A percentile compares a stretch with the other conserved stretches of the same genome.
phyloP scores from a whole-genome alignment of 92 coral and sea anemone genomes.

The Paramuricea clavata region DNA sequence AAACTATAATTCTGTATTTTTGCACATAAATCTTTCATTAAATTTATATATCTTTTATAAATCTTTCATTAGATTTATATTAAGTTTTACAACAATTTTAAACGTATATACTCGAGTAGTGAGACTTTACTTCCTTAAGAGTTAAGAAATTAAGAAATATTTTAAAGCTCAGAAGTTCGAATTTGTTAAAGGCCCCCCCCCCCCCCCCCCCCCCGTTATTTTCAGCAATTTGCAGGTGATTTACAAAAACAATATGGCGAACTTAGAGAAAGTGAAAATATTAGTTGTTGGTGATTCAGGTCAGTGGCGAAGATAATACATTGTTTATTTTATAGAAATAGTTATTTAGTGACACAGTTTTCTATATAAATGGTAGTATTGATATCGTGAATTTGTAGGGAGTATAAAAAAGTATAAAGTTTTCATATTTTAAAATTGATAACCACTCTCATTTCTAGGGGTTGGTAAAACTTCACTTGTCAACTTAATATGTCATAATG shows the following conservation, averaged over 20 bases:
- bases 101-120: neutral
- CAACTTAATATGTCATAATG: conserved; percentile 91
- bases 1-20: too few relatives aligned
- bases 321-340: neutral
- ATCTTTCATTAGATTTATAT: too few relatives aligned
- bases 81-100: neutral
- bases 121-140: conserved; percentile 65
- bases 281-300: conserved; percentile 97
- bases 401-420: neutral
- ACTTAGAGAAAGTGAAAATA: conserved; percentile 88
- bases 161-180: too few relatives aligned
- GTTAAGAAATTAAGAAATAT: too few relatives aligned
- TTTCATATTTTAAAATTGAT: too few relatives aligned
- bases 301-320: neutral
- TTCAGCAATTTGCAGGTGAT: neutral
- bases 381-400: neutral
- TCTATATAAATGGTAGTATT: too few relatives aligned
- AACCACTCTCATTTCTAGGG: conserved; percentile 42
- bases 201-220: conserved; percentile 14
- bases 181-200: too few relatives aligned
- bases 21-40: too few relatives aligned
- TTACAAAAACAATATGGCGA: conserved; percentile 82
- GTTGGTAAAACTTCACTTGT: conserved; percentile 97
- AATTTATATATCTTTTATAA: too few relatives aligned
- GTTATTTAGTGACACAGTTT: neutral